Base-by-base conservation (phyloP, 2,888 invertebrate species). In the Gastracanthus pulcherrimus region DNA sequence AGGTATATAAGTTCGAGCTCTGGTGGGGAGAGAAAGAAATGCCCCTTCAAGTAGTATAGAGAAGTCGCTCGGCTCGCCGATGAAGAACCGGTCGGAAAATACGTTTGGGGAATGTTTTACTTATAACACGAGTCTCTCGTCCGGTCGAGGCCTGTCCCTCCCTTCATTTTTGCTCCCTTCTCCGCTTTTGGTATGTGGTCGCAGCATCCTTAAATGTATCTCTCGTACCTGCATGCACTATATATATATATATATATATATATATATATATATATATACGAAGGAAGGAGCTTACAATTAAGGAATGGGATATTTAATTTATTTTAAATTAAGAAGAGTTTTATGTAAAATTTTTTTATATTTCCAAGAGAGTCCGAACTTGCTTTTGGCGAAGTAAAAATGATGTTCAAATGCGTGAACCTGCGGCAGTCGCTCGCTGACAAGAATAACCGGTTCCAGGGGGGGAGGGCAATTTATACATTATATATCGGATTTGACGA, bases 41-140 rank as follows among this genome's bases (percentile, higher is more conserved):
- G 62, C 11, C 36, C 62, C 36, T n/a, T 19, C 55, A n/a, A n/a
- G n/a, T n/a, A n/a, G n/a, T n/a, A n/a, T n/a, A n/a, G 55, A 62
- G 19, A n/a, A n/a, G 58, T 13, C 29, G 58, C 16, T 29, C 13
- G 62, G n/a, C n/a, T n/a, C n/a, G n/a, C n/a, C n/a, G n/a, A n/a
- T n/a, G n/a, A 19, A 36, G n/a, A 62, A 62, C 62, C 62, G 62
- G 62, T 62, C 62, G 62, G 62, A 62, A 62, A 62, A 62, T 19
- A 9, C n/a, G 19, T 62, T 62, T 19, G 31, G 62, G 23, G 19
- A 19, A 34, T 11, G 26, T 26, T 51, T 9, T n/a, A 26, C 48
- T n/a, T n/a, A n/a, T n/a, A n/a, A n/a, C n/a, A n/a, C n/a, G n/a
- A n/a, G n/a, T n/a, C n/a, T 19, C 51, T 23, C 23, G 19, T 26